Evolutionary conservation across 2,888 invertebrate genomes (phyloP).

Genomic region (Rotaria magnacalcarata): DNA sequence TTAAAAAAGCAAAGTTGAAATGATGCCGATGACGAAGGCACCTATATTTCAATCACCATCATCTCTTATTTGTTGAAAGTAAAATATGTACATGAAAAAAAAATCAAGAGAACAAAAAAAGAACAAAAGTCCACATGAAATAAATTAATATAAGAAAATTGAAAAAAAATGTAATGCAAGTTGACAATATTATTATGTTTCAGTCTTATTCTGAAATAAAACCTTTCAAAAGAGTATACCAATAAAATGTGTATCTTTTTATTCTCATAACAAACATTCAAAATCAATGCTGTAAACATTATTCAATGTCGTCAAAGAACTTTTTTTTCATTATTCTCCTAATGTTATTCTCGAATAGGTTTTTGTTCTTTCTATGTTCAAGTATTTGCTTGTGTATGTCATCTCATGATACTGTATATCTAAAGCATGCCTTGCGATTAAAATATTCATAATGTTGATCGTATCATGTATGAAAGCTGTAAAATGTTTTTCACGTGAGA

Average conservation of each 20-base stretch:
- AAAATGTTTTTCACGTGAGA: too few species aligned
- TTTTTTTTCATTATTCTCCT: not conserved
- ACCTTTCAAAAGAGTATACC: not conserved
- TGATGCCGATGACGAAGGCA: not conserved
- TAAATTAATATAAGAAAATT: too few species aligned
- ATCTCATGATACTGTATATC: not conserved
- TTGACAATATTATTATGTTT: not conserved
- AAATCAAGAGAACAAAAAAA: not conserved
- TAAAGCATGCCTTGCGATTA: not conserved
- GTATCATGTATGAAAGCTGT: too few species aligned
- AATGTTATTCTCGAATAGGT: too few species aligned
- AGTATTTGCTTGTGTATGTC: not conserved
- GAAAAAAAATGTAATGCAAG: not conserved
- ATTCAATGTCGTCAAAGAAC: not conserved
- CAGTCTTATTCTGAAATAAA: not conserved
- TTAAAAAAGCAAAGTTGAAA: not conserved
- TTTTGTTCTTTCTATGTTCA: not conserved
- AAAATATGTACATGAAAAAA: not conserved
- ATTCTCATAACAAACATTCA: not conserved
- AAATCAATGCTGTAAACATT: not conserved
- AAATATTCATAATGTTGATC: not conserved
- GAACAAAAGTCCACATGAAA: not conserved
- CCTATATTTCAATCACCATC: not conserved
- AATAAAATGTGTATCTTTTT: not conserved
- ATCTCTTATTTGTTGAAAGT: not conserved